Percentiles rank a stretch among this genome's conserved stretches.
These are phyloP conservation scores for Pseudolycoriella hygida DNA, from an alignment of 2,888 invertebrate species.

Conservation along the genomic window DNA sequence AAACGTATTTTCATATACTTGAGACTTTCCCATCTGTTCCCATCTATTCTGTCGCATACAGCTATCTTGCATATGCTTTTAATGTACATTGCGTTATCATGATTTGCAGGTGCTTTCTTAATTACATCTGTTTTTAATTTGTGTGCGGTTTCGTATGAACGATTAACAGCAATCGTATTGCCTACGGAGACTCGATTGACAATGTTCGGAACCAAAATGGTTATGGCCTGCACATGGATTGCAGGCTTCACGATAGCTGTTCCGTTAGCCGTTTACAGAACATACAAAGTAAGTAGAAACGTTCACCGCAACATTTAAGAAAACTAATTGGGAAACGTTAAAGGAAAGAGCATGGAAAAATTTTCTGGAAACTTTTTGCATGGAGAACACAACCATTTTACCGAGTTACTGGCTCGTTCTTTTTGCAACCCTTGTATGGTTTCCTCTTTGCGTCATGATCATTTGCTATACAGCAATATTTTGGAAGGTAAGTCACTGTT, in stretches of 20 bases:
- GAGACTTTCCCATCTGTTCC: no score
- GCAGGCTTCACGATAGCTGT: constrained; percentile 40
- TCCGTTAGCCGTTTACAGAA: constrained; percentile 44
- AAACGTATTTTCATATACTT: no score
- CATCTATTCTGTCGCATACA: not conserved
- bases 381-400: constrained; percentile 42
- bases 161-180: constrained; percentile 61
- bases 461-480: constrained; percentile 57
- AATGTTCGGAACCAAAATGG: constrained; percentile 40
- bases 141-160: constrained; percentile 63
- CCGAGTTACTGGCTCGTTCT: constrained; percentile 66
- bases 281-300: constrained; percentile 39
- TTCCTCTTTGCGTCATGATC: constrained; percentile 56
- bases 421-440: constrained; percentile 55
- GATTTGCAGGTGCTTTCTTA: constrained; percentile 44
- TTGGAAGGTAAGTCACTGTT: constrained; percentile 33
- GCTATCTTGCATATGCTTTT: no score
- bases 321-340: not conserved
- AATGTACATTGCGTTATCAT: no score
- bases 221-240: constrained; percentile 51
- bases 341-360: constrained; percentile 58
- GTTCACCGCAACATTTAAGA: no score
- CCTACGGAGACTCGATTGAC: constrained; percentile 53
- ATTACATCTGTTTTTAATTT: constrained; percentile 62
- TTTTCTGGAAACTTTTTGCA: constrained; percentile 57